Evolutionary conservation across 2,113 vertebrate genomes (phyloP).

Genomic region (Hippopotamus amphibius): DNA sequence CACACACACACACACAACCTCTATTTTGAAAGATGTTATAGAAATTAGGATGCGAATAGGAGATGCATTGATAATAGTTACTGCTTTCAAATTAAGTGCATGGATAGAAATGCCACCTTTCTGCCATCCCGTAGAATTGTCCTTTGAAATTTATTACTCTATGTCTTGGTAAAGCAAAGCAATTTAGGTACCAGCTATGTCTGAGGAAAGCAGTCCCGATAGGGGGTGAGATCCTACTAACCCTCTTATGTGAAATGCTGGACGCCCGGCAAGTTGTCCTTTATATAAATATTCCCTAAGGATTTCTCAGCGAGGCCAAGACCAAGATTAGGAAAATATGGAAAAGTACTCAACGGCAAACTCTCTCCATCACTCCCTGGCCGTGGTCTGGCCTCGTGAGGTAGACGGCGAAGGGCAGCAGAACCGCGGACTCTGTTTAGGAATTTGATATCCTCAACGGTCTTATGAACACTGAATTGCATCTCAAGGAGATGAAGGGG

Average conservation of each 20-base stretch:
- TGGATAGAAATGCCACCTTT: not conserved
- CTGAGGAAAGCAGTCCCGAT: not conserved
- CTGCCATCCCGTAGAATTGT: not conserved
- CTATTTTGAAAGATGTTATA: not conserved
- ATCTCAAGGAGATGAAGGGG: not conserved
- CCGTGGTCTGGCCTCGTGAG: fast-evolving
- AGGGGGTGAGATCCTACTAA: not conserved
- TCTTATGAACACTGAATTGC: not conserved
- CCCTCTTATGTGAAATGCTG: not conserved
- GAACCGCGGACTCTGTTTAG: not conserved
- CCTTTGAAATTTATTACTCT: not conserved
- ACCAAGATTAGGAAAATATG: not conserved
- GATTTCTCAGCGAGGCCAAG: not conserved
- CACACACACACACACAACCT: not conserved
- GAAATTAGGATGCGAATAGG: not conserved
- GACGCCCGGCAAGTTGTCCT: not conserved
- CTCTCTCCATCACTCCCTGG: not conserved
- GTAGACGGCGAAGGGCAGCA: not conserved
- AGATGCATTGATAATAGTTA: not conserved
- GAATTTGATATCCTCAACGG: not conserved
- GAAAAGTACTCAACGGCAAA: fast-evolving
- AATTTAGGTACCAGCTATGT: not conserved
- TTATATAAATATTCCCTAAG: not conserved
- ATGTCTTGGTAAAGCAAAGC: not conserved
- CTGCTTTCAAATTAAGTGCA: not conserved